A percentile compares a stretch with the other conserved stretches of the same genome.
Conservation (phyloP, 2,113 vertebrate species). For the Salvelinus sp. region DNA sequence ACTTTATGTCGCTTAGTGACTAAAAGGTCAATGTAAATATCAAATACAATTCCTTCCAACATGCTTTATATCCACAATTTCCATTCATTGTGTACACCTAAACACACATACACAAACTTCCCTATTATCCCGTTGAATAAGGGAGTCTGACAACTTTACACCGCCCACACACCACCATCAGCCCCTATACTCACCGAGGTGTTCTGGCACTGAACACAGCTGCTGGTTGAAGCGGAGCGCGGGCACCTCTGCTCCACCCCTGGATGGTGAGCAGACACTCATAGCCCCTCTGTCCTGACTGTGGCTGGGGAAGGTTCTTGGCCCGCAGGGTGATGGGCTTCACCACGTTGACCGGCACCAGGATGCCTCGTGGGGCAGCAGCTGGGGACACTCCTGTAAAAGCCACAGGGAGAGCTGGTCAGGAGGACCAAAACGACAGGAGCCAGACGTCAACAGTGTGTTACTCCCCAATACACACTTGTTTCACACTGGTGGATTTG, state of each 20-base stretch:
- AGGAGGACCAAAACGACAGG: constrained; percentile 3
- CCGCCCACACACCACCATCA: background rate
- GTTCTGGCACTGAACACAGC: constrained; percentile 97
- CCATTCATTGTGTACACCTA: too few relatives aligned
- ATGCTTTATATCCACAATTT: too few relatives aligned
- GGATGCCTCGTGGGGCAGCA: constrained; percentile 88
- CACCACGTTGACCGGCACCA: constrained; percentile 94
- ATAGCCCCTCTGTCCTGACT: constrained; percentile 95
- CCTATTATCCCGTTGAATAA: too few relatives aligned
- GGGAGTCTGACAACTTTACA: background rate
- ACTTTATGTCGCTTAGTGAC: too few relatives aligned
- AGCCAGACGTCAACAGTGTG: background rate
- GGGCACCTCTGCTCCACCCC: constrained; percentile 87
- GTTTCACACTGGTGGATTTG: too few relatives aligned
- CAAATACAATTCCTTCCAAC: too few relatives aligned
- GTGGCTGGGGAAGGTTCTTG: constrained; percentile 95
- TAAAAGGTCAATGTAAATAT: too few relatives aligned
- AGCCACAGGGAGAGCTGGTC: constrained; percentile 9
- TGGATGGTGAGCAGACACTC: constrained; percentile 94
- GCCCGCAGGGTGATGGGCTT: constrained; percentile 95
- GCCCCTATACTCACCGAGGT: constrained; percentile 85
- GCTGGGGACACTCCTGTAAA: constrained; percentile 90
- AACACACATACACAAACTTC: too few relatives aligned
- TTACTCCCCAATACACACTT: background rate
- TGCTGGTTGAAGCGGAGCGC: constrained; percentile 97